Base-by-base conservation (phyloP, 2,797 vertebrate species). In the Spinus olivaceus region DNA sequence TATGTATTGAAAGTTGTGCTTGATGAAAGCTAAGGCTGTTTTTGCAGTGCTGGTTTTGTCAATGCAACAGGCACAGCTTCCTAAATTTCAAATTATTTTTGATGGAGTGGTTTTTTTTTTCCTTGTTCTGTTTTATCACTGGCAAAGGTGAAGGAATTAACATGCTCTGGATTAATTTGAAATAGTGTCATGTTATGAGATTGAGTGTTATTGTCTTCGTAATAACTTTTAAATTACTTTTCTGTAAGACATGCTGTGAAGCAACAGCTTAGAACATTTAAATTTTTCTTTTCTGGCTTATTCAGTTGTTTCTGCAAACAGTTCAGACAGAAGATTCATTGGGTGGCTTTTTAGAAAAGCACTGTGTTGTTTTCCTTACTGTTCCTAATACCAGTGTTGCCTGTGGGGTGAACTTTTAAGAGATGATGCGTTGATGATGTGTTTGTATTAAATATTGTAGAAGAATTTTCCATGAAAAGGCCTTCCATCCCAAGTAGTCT, bases 221-320 rank as follows among this genome's bases (percentile, higher is more conserved):
- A 96, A 78, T 94, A 78, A 82, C 91, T 95, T 95, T 76, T n/a
- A 92, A 95, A 94, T 95, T 30, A 88, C 82, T 95, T 93, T 94
- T 94, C 69, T 87, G 71, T 82, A 89, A 94, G 85, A 77, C 95
- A 90, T 54, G 61, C 69, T 84, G 60, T 27, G 65, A 76, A 86
- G 83, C 83, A 93, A 83, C 1, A 23, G 86, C 80, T 92, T 85
- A 94, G 92, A 96, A 91, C 83, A 32, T 51, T 92, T 86, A 83
- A 84, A 92, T 94, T 94, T 92, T 90, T 94, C 91, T 81, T 90
- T 81, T 71, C 91, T 88, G 82, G 21, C 82, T 88, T 95, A 61
- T 86, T 94, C 44, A 66, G 42, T 93, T 86, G 41, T 85, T 96
- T 88, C 85, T 95, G 41, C 88, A 84, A 93, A 88, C 81, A 78